Conservation (phyloP, 2,888 invertebrate genomes). For the Isotomurus palustris region DNA sequence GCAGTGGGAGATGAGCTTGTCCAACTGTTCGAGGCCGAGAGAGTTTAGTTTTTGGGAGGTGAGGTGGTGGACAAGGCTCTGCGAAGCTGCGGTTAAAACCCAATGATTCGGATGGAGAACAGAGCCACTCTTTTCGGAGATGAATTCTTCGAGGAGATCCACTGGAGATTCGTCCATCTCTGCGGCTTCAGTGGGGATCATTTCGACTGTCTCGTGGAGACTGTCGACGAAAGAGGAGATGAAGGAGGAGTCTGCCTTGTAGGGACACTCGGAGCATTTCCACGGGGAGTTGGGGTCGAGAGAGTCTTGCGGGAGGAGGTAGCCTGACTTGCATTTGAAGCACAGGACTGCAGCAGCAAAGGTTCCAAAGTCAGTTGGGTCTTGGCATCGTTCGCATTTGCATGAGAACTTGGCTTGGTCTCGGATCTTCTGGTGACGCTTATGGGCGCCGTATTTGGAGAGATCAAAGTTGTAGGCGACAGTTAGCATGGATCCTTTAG, state of each 20-base stretch:
- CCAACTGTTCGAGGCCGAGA: slow-evolving; percentile 14
- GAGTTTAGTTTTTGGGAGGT: slow-evolving; percentile 9
- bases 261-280: slow-evolving; percentile 60
- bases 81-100: slow-evolving; percentile 49
- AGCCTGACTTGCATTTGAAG: slow-evolving; percentile 36
- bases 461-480: slow-evolving; percentile 63
- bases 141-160: slow-evolving; percentile 59
- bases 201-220: slow-evolving; percentile 27
- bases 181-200: slow-evolving; percentile 59
- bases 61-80: slow-evolving; percentile 22
- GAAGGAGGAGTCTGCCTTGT: slow-evolving; percentile 59
- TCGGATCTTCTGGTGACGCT: slow-evolving; percentile 44
- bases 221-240: slow-evolving; percentile 48
- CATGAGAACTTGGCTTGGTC: slow-evolving; percentile 47
- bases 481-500: slow-evolving; percentile 59
- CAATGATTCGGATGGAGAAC: slow-evolving; percentile 55
- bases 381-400: slow-evolving; percentile 45
- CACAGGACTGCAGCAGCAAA: slow-evolving; percentile 46
- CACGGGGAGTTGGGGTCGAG: slow-evolving; percentile 55
- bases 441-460: slow-evolving; percentile 39
- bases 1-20: slow-evolving; percentile 22
- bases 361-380: slow-evolving; percentile 47
- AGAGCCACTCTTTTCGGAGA: slow-evolving; percentile 61
- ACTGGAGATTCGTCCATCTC: slow-evolving; percentile 65
- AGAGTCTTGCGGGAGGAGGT: slow-evolving; percentile 45